Conservation (phyloP, 1,140 invertebrate species). For the Spodoptera litura region DNA sequence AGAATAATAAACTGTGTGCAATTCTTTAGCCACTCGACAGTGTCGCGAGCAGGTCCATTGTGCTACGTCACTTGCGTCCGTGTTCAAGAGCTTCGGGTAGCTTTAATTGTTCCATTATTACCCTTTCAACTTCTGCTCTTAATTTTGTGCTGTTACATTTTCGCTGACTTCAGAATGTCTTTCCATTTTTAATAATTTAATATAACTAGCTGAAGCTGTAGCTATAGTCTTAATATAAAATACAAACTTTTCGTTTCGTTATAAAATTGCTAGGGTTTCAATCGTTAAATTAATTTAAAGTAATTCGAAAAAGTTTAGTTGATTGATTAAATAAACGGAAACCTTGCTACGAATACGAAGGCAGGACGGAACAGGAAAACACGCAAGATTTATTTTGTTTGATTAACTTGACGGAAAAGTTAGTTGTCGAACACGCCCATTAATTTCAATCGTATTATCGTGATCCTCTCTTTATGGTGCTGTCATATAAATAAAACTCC, state of each 20-base stretch:
- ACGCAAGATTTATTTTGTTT: slow-evolving; percentile 41
- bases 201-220: too few species aligned
- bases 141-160: slow-evolving; percentile 41
- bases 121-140: slow-evolving; percentile 49
- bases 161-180: slow-evolving; percentile 48
- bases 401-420: slow-evolving; percentile 50
- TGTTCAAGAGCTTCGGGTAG: slow-evolving; percentile 55
- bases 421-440: slow-evolving; percentile 55
- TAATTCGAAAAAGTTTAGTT: background rate
- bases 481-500: slow-evolving; percentile 75
- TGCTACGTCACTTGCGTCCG: slow-evolving; percentile 48
- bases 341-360: background rate
- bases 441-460: slow-evolving; percentile 69
- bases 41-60: slow-evolving; percentile 54
- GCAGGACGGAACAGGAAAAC: slow-evolving; percentile 21
- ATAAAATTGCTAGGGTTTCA: background rate
- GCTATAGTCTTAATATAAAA: too few species aligned
- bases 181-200: background rate
- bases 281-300: background rate
- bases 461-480: slow-evolving; percentile 64
- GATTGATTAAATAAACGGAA: background rate
- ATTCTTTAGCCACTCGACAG: slow-evolving; percentile 56
- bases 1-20: slow-evolving; percentile 66
- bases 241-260: background rate
- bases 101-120: slow-evolving; percentile 57